Evolutionary conservation across 2,888 invertebrate species (phyloP).

Genomic region (Polietes domitor): DNA sequence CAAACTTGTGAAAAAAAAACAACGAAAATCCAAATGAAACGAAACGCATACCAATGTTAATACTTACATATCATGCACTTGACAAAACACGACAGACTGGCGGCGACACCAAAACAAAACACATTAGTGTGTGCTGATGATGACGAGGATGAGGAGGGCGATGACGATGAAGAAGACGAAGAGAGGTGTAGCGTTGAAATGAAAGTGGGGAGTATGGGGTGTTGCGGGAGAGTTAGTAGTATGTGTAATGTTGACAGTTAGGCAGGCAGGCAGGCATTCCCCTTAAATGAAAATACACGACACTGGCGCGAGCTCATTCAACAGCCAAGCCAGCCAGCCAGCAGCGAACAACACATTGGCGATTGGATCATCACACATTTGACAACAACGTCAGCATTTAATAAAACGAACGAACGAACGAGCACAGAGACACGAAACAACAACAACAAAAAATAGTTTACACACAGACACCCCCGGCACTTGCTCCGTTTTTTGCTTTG

Average conservation of each 20-base stretch:
- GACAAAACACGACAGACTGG: constrained; percentile 62
- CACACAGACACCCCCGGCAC: constrained; percentile 3
- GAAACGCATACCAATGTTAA: constrained; percentile 52
- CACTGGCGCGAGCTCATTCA: not conserved
- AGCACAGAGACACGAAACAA: not conserved
- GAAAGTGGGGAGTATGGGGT: not conserved
- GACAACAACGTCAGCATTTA: constrained; percentile 25
- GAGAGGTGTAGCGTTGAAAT: not conserved
- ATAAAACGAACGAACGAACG: not conserved
- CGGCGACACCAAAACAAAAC: constrained; percentile 55
- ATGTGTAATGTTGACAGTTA: constrained; percentile 18
- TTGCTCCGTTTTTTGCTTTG: constrained; percentile 4
- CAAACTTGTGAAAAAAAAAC: constrained; percentile 6
- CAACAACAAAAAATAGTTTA: not conserved
- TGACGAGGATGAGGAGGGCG: not conserved
- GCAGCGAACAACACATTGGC: not conserved
- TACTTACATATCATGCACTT: constrained; percentile 57
- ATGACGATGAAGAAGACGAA: not conserved
- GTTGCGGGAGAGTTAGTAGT: not conserved
- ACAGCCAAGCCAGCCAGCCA: not conserved
- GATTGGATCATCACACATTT: constrained; percentile 32
- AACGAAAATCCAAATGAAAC: constrained; percentile 35
- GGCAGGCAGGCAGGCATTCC: constrained; percentile 39
- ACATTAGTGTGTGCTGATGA: constrained; percentile 40
- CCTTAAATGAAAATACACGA: constrained; percentile 3